Conservation (phyloP, 2,113 vertebrate genomes). For the Gorilla gorilla region DNA sequence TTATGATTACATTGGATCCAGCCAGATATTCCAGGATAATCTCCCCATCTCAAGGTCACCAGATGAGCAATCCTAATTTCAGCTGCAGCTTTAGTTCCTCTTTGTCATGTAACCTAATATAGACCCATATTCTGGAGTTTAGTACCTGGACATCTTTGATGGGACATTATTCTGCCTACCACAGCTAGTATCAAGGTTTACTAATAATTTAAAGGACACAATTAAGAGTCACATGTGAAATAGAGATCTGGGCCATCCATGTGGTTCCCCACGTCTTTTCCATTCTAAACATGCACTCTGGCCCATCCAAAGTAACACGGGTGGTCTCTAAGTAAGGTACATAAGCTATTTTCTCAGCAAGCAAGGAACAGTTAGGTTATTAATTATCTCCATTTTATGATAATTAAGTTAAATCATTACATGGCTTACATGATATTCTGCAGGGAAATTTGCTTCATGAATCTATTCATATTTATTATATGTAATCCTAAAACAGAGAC, state of each 20-base stretch:
- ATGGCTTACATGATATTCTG: background rate
- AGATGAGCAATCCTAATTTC: background rate
- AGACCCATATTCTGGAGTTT: background rate
- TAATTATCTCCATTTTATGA: background rate
- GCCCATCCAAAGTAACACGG: background rate
- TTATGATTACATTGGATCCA: fast-evolving
- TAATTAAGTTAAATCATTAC: background rate
- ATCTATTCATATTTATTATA: background rate
- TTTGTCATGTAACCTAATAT: background rate
- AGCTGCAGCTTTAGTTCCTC: background rate
- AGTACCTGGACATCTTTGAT: background rate
- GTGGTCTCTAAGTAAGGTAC: background rate
- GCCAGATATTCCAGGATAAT: background rate
- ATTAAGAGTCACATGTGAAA: background rate
- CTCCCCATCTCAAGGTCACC: background rate
- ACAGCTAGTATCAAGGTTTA: background rate
- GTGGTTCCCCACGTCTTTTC: background rate
- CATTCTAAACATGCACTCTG: background rate
- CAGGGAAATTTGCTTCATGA: constrained; percentile 24
- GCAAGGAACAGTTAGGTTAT: background rate
- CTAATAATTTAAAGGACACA: background rate
- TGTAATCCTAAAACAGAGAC: background rate
- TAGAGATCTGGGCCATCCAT: background rate
- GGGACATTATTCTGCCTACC: background rate
- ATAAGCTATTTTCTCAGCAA: constrained; percentile 15